Percentiles rank a stretch among this genome's conserved stretches.
Evolutionary conservation across 2,888 invertebrate species (phyloP).

Genomic region (Melinaea menophilus): DNA sequence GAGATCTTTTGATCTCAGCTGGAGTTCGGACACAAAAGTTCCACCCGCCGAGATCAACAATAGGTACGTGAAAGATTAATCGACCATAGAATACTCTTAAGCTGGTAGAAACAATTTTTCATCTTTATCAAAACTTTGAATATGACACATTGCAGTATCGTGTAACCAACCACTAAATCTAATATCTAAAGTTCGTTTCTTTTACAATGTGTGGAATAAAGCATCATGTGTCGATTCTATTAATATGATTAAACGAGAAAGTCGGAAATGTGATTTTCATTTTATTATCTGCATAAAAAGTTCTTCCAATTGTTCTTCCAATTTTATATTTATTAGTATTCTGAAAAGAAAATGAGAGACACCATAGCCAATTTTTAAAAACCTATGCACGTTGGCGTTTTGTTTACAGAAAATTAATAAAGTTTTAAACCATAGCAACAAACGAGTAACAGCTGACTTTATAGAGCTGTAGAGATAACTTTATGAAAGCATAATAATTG

Average conservation of each 20-base stretch:
- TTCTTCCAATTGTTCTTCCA: too few relatives aligned
- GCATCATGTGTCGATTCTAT: not conserved
- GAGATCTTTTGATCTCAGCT: slow-evolving; percentile 63
- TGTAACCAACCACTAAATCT: slow-evolving; percentile 25
- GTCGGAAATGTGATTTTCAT: too few relatives aligned
- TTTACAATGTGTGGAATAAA: not conserved
- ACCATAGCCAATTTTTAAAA: too few relatives aligned
- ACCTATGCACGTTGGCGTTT: not conserved
- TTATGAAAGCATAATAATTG: too few relatives aligned
- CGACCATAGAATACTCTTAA: slow-evolving; percentile 67
- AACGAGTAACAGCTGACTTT: not conserved
- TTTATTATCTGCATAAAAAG: too few relatives aligned
- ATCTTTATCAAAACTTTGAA: slow-evolving; percentile 72
- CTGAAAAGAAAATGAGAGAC: not conserved
- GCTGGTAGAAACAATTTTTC: slow-evolving; percentile 71
- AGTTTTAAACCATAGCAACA: slow-evolving; percentile 16
- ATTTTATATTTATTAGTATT: too few relatives aligned
- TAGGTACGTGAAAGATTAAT: slow-evolving; percentile 74
- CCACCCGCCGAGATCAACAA: slow-evolving; percentile 64
- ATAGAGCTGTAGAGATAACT: too few relatives aligned
- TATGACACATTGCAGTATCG: slow-evolving; percentile 45
- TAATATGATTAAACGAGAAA: not conserved
- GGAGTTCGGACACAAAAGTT: slow-evolving; percentile 69
- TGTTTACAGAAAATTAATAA: slow-evolving; percentile 11
- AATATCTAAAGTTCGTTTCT: slow-evolving; percentile 4